Percentiles rank a stretch among this genome's conserved stretches.
phyloP scores from a whole-genome alignment of 2,888 invertebrate species.

The Cosmia trapezina region DNA sequence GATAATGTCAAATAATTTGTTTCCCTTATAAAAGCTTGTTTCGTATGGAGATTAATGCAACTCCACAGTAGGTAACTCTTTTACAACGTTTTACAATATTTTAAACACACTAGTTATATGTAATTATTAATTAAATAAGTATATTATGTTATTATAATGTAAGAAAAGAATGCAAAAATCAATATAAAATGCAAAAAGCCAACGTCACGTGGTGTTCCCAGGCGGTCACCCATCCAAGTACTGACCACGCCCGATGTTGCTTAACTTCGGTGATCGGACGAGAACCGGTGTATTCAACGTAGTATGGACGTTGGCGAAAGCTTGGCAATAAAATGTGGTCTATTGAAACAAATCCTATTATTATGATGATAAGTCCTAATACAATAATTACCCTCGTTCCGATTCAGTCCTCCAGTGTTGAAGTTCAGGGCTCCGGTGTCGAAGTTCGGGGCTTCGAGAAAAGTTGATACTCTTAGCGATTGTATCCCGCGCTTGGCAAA shows the following conservation, averaged over 20 bases:
- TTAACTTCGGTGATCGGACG: slow-evolving; percentile 89
- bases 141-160: too few species aligned
- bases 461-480: slow-evolving; percentile 80
- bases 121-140: too few species aligned
- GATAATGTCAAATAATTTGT: too few species aligned
- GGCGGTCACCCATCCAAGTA: slow-evolving; percentile 88
- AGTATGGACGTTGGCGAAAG: slow-evolving; percentile 79
- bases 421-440: slow-evolving; percentile 70
- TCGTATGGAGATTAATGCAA: too few species aligned
- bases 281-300: slow-evolving; percentile 87
- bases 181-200: slow-evolving; percentile 70
- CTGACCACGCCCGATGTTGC: slow-evolving; percentile 87
- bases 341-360: neutral
- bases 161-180: too few species aligned
- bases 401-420: slow-evolving; percentile 68
- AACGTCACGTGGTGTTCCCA: slow-evolving; percentile 85
- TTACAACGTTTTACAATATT: too few species aligned
- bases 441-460: slow-evolving; percentile 69
- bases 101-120: too few species aligned
- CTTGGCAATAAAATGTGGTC: neutral
- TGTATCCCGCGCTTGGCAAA: slow-evolving; percentile 79
- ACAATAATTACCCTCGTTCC: slow-evolving; percentile 73
- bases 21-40: too few species aligned
- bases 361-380: neutral
- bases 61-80: too few species aligned